Base-by-base conservation (phyloP, 2,113 vertebrate genomes). In the Podiceps cristatus region DNA sequence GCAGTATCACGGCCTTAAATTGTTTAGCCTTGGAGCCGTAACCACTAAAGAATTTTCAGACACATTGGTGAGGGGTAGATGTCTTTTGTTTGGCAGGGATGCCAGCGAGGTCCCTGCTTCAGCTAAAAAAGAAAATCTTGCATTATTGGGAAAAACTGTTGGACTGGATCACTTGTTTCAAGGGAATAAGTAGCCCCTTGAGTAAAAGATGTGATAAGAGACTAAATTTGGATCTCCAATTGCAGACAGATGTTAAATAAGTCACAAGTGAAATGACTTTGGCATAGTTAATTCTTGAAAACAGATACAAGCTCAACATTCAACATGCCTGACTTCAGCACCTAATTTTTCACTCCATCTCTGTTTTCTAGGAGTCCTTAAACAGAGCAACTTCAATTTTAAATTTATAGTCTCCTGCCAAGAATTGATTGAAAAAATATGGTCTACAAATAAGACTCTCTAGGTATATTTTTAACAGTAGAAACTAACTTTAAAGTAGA, bases 331-430 rank as follows among this genome's bases (percentile, higher is more conserved):
- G 93, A 96, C 96, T 97, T 98, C 97, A 97, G 87, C 98, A 98
- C 97, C 95, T 98, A 97, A 98, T 98, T 97, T 98, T 98, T 98
- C 96, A 98, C 98, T 97, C 91, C 92, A 93, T 94, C 74, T 88
- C 93, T 89, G 69, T 95, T 97, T 96, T 97, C 91, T 97, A 87
- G 47, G 91, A 96, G 92, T 28, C 27, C 92, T 95, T 97, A 90
- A 97, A 84, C 75, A 94, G 94, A 97, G 76, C 37, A 81, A 88
- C 37, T 96, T 98, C 85, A 97, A 96, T 94, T 97, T 92, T 86
- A 96, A 97, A 96, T 95, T 92, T 94, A 73, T 89, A 73, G 60
- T 63, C 80, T 23, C 3, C 75, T 97, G 97, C 98, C 98, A 98
- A 97, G 81, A 97, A 77, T 8, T 97, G 90, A 98, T 97, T 97